These are phyloP conservation scores for Eupithecia tripunctaria DNA, from an alignment of 2,888 invertebrate species.

Conservation along the genomic window DNA sequence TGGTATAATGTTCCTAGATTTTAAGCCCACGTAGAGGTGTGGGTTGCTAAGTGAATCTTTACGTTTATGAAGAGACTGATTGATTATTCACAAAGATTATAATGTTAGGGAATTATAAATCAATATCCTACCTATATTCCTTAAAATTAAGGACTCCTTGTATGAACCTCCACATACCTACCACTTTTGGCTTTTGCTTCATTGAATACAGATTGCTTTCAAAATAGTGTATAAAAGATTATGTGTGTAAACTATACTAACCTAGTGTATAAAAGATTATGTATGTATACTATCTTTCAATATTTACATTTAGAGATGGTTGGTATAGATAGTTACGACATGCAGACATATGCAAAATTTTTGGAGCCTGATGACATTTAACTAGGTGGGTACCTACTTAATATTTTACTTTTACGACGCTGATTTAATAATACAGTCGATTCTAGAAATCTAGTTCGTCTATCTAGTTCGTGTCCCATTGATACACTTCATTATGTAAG, in stretches of 20 bases:
- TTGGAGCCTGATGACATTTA: not conserved
- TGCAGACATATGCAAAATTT: not conserved
- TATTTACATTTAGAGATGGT: too few relatives aligned
- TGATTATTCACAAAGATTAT: not conserved
- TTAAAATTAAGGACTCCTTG: not conserved
- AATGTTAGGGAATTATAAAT: not conserved
- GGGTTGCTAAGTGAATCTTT: not conserved
- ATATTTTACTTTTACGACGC: not conserved
- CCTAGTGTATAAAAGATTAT: too few relatives aligned
- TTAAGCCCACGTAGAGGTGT: not conserved
- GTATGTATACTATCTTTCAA: too few relatives aligned
- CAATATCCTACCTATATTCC: not conserved
- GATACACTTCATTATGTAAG: constrained; percentile 48
- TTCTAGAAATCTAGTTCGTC: constrained; percentile 15
- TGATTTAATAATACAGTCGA: not conserved
- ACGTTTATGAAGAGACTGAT: not conserved
- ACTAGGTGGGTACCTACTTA: too few relatives aligned
- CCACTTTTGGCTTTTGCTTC: not conserved
- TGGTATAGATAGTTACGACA: not conserved
- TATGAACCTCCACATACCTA: too few relatives aligned
- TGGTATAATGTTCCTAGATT: not conserved
- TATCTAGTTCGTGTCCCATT: constrained; percentile 28
- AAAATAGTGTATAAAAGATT: not conserved
- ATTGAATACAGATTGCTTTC: not conserved
- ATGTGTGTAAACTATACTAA: too few relatives aligned